Evolutionary conservation across 2,113 vertebrate genomes (phyloP).

Genomic region (Loxodonta africana): DNA sequence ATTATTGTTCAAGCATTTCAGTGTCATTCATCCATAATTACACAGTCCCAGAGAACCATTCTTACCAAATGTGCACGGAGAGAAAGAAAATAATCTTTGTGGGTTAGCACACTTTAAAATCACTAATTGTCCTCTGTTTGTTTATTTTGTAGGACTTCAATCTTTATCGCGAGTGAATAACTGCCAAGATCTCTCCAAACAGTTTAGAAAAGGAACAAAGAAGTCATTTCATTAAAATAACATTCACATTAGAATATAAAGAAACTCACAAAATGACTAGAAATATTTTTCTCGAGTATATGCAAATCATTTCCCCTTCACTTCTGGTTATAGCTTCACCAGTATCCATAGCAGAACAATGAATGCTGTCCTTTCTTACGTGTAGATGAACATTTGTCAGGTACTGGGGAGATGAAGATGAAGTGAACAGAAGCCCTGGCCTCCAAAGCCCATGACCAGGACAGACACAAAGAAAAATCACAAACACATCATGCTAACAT

Average conservation of each 20-base stretch:
- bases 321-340: background rate
- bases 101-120: constrained; percentile 73
- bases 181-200: constrained; percentile 26
- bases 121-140: constrained; percentile 63
- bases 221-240: constrained; percentile 46
- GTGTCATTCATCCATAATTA: constrained; percentile 78
- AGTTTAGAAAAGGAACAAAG: background rate
- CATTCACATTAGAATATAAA: constrained; percentile 5
- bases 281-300: constrained; percentile 16
- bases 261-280: background rate
- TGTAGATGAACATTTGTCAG: background rate
- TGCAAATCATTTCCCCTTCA: background rate
- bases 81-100: constrained; percentile 71
- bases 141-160: constrained; percentile 64
- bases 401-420: background rate
- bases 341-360: background rate
- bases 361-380: background rate
- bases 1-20: constrained; percentile 78
- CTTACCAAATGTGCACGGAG: constrained; percentile 64
- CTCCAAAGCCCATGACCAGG: background rate
- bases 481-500: background rate
- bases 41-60: constrained; percentile 43
- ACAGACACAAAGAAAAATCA: background rate
- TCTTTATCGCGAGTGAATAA: constrained; percentile 65
- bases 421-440: background rate